These are phyloP conservation scores for Urophycis tenuis DNA, from an alignment of 2,797 vertebrate species.

Conservation along the genomic window DNA sequence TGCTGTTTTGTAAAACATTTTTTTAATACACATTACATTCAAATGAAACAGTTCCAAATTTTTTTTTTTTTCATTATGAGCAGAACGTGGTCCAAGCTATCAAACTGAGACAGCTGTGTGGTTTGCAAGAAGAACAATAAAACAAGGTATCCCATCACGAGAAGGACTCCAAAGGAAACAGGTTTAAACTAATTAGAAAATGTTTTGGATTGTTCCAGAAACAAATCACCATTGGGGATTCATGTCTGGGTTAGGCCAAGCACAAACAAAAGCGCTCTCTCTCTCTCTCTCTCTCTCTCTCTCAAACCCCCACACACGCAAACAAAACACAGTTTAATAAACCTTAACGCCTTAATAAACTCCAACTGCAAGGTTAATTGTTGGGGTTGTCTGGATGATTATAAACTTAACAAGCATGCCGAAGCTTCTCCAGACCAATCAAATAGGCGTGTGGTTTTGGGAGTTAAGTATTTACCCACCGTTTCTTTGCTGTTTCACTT, in stretches of 20 bases:
- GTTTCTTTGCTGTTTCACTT: not conserved
- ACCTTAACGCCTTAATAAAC: constrained; percentile 1
- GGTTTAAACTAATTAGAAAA: not conserved
- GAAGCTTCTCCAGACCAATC: not conserved
- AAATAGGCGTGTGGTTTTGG: not conserved
- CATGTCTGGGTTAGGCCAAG: not conserved
- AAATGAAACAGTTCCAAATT: not conserved
- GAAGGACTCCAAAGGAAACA: not conserved
- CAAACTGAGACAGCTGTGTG: not conserved
- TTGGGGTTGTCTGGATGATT: not conserved
- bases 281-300: not conserved
- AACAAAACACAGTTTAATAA: not conserved
- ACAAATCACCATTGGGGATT: not conserved
- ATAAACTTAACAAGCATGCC: not conserved
- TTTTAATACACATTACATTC: not conserved
- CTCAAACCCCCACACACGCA: not conserved
- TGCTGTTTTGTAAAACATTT: not conserved
- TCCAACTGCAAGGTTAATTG: constrained; percentile 4
- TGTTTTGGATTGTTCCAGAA: not conserved
- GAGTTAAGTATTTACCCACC: not conserved
- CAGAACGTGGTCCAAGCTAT: not conserved
- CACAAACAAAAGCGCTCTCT: not conserved
- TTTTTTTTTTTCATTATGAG: not conserved
- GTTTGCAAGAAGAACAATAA: not conserved
- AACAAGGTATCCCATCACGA: not conserved